Evolutionary conservation across 2,888 invertebrate species (phyloP).

Genomic region (Caenorhabditis parvicauda): DNA sequence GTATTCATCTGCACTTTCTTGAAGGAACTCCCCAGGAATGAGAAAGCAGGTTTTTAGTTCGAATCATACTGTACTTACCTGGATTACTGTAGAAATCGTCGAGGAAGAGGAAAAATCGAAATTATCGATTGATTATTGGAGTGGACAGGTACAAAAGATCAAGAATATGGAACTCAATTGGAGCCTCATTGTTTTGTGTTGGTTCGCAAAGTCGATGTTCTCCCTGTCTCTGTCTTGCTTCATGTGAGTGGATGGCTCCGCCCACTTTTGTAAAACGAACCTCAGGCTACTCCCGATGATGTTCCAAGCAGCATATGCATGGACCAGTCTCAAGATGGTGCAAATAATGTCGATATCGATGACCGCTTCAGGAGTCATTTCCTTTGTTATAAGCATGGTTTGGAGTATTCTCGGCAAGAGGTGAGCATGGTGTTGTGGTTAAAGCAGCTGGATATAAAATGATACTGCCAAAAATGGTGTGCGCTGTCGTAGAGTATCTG

Average conservation of each 20-base stretch:
- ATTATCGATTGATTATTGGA: not conserved
- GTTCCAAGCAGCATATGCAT: conserved; percentile 24
- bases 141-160: conserved; percentile 11
- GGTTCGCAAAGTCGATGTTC: conserved; percentile 17
- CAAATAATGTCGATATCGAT: conserved; percentile 22
- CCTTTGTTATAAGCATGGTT: too few relatives aligned
- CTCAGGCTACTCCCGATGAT: conserved; percentile 21
- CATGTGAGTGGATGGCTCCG: too few relatives aligned
- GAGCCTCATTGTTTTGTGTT: conserved; percentile 17
- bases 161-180: conserved; percentile 24
- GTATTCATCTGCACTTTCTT: conserved; percentile 26
- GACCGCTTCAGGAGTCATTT: conserved; percentile 23
- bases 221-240: not conserved
- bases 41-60: not conserved
- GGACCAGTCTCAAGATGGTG: conserved; percentile 27
- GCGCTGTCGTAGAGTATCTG: too few relatives aligned
- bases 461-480: too few relatives aligned
- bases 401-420: too few relatives aligned
- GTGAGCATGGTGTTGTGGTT: too few relatives aligned
- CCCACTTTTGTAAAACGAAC: too few relatives aligned
- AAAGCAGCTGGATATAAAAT: too few relatives aligned
- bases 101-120: not conserved
- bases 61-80: too few relatives aligned
- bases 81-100: too few relatives aligned
- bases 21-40: conserved; percentile 23